Conservation (phyloP, 2,797 vertebrate species). For the Anisognathus igniventris region DNA sequence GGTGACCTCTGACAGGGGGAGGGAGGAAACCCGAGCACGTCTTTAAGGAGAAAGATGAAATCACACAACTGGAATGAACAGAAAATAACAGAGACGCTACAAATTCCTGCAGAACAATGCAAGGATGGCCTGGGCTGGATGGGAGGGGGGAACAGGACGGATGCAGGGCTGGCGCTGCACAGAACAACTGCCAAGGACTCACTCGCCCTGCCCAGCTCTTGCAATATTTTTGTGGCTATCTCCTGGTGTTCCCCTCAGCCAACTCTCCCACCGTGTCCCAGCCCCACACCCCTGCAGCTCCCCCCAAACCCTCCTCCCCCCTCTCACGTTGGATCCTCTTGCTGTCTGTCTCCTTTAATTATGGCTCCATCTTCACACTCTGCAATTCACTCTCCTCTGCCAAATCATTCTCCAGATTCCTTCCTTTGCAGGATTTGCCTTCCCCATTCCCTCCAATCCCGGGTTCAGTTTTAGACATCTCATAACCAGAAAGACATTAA, state of each 20-base stretch:
- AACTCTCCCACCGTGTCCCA: fast-evolving
- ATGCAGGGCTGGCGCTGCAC: background rate
- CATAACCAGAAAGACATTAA: background rate
- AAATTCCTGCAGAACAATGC: background rate
- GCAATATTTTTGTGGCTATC: background rate
- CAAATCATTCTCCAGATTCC: background rate
- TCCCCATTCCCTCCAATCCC: background rate
- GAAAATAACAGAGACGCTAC: background rate
- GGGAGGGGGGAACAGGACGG: background rate
- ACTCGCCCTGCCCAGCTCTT: fast-evolving
- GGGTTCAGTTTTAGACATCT: background rate
- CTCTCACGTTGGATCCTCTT: background rate
- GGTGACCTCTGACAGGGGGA: background rate
- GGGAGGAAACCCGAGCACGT: background rate
- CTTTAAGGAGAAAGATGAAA: background rate
- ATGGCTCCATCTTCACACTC: fast-evolving
- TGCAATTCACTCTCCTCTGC: background rate
- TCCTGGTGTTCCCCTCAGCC: background rate
- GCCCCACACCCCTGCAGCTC: background rate
- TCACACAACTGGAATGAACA: background rate
- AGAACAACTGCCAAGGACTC: background rate
- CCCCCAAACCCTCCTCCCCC: background rate
- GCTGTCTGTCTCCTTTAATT: background rate
- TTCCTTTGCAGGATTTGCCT: background rate
- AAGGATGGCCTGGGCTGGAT: fast-evolving